Evolutionary conservation across 1,140 invertebrate genomes (phyloP), one percentile per base, ranked within the genome.

Genomic region (Drosophila murphyi): DNA sequence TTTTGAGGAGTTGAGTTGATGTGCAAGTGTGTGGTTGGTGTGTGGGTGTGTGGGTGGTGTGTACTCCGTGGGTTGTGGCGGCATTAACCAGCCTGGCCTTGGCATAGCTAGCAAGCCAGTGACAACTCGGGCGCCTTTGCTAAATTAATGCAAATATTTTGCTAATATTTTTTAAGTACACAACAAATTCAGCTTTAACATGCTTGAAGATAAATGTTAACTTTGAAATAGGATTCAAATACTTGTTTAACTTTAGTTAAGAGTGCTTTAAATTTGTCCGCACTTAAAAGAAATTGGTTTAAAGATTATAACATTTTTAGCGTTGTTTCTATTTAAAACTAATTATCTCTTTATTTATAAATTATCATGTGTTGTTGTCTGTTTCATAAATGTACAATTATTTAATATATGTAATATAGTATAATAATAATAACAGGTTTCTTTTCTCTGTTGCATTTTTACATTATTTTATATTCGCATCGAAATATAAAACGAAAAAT

Each of bases 271-370:
- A 20, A 20, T 20, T 20, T 20, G 1, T 20, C 20, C 20, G 20
- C 20, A 20, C 20, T 20, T 20, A 1, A 20, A 20, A 20, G 20
- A 20, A 20, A 20, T 20, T 20, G 20, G 1, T 20, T 20, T 20
- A 20, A 20, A 20, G 20, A 20, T 20, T 20, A 20, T 1, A 20
- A 1, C 20, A 20, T 20, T 20, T 20, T 20, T 1, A 20, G 20
- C 20, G 20, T 29, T 8, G 5, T 51, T 87, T 77, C 55, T 87
- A 83, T 83, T 71, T 80, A 80, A 82, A 77, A 89, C 80, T 88
- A 88, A 83, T 72, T 77, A 82, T 68, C 59, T 76, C 74, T 64
- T 72, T 83, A 78, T 80, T 87, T 88, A 88, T 89, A 32, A 67
- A 76, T 64, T 78, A 68, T 70, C 79, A 68, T 79, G 71, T 78